phyloP scores from a whole-genome alignment of 2,113 vertebrate genomes.

The Tetrao urogallus region DNA sequence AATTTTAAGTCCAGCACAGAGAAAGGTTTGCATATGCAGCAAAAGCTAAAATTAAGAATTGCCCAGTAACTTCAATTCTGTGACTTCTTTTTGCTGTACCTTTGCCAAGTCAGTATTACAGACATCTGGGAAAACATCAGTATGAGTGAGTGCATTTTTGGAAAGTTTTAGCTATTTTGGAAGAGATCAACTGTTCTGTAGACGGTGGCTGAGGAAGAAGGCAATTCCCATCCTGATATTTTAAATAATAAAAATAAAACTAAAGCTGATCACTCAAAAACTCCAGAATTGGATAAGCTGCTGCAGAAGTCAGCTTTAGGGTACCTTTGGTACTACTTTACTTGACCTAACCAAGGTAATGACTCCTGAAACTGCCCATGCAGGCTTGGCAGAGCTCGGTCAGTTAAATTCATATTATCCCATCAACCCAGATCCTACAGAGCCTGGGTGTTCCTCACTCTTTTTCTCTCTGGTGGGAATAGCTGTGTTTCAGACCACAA shows the following conservation, averaged over 20 bases:
- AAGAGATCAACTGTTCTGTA: neutral
- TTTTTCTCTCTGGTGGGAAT: neutral
- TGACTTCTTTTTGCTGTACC: neutral
- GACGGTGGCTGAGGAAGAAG: neutral
- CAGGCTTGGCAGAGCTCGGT: neutral
- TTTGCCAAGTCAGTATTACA: constrained; percentile 21
- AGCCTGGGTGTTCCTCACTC: neutral
- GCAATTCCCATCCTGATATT: neutral
- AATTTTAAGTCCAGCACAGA: neutral
- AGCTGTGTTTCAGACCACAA: neutral
- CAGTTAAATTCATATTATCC: rapidly evolving
- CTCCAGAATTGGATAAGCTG: neutral
- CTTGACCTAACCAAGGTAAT: neutral
- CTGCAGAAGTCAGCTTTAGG: neutral
- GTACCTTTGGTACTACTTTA: neutral
- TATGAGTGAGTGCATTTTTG: neutral
- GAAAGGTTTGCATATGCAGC: neutral
- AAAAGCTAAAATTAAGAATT: neutral
- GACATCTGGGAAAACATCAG: no score
- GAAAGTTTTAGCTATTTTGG: constrained; percentile 16
- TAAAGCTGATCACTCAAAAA: neutral
- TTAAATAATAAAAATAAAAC: neutral
- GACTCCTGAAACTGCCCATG: neutral
- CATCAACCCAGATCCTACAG: neutral
- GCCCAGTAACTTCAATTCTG: neutral